Evolutionary conservation across 2,888 invertebrate species (phyloP), one percentile per base, ranked within the genome.

Genomic region (Stomorhina lunata): DNA sequence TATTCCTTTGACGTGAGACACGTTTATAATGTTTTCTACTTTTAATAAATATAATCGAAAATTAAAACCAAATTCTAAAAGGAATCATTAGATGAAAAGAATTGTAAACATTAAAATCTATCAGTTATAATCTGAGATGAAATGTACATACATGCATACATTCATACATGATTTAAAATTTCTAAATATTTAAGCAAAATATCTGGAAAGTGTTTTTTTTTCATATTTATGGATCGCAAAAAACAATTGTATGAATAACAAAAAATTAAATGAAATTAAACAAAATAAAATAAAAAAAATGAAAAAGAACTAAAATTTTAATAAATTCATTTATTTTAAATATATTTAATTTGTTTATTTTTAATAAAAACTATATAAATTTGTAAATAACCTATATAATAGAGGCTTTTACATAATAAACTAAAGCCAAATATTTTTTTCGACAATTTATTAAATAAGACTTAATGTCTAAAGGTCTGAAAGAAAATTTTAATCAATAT

Each of bases 171-270:
- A 76, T 80, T 76, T 83, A 77, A 59, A 80, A 83, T 61, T 75
- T 61, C 80, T 80, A 80, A 80, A 61, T 59, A 71, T 65, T 83
- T 83, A 78, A 43, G 66, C 76, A 76, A 80, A 80, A 61, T 77
- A 45, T 45, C n/a, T n/a, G n/a, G n/a, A n/a, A n/a, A n/a, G n/a
- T n/a, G n/a, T n/a, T n/a, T n/a, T n/a, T n/a, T n/a, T n/a, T n/a
- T n/a, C n/a, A n/a, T n/a, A n/a, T n/a, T 45, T 22, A 22, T 32
- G 43, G 29, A 27, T 20, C 7, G 20, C 10, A 61, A 61, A 27
- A 45, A 40, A 48, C 32, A n/a, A 25, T 68, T 27, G 20, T 68
- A 68, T n/a, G 32, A 17, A 22, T 61, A 40, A 65, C 59, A 10
- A 48, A 65, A 43, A 5, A 22, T 17, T 25, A 40, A 29, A 22